Evolutionary conservation across 2,888 invertebrate species (phyloP).

Genomic region (Mesochorus sp.): DNA sequence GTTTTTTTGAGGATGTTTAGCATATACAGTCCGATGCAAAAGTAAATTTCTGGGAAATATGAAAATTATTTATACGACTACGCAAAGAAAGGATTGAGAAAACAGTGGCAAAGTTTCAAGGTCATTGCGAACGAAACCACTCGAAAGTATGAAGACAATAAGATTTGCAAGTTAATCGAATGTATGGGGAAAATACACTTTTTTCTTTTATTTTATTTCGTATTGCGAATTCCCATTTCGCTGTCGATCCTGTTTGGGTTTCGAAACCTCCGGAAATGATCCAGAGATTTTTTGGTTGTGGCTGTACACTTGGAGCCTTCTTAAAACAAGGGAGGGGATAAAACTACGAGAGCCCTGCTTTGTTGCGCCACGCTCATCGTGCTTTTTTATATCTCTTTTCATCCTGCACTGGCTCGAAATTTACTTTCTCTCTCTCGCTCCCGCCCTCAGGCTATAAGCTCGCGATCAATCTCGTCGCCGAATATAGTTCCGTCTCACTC

Average conservation of each 20-base stretch:
- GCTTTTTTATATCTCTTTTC: conserved; percentile 12
- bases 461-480: conserved; percentile 28
- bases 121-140: too few relatives aligned
- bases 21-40: conserved; percentile 2
- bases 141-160: too few relatives aligned
- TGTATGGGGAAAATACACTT: too few relatives aligned
- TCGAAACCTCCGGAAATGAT: too few relatives aligned
- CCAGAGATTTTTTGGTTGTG: too few relatives aligned
- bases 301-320: neutral
- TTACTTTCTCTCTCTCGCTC: conserved; percentile 24
- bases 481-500: neutral
- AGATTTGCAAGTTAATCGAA: too few relatives aligned
- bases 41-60: neutral
- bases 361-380: conserved; percentile 21
- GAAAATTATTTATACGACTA: neutral
- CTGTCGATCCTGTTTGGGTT: too few relatives aligned
- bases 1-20: conserved; percentile 33
- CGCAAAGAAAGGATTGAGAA: too few relatives aligned
- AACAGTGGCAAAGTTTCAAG: neutral
- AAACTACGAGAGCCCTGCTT: conserved; percentile 1
- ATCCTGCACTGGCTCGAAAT: conserved; percentile 40
- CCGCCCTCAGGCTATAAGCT: conserved; percentile 11
- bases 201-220: too few relatives aligned
- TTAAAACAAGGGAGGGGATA: conserved; percentile 13
- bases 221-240: too few relatives aligned